These are phyloP conservation scores for Hippocampus zosterae DNA, from an alignment of 2,113 vertebrate genomes.

Conservation along the genomic window DNA sequence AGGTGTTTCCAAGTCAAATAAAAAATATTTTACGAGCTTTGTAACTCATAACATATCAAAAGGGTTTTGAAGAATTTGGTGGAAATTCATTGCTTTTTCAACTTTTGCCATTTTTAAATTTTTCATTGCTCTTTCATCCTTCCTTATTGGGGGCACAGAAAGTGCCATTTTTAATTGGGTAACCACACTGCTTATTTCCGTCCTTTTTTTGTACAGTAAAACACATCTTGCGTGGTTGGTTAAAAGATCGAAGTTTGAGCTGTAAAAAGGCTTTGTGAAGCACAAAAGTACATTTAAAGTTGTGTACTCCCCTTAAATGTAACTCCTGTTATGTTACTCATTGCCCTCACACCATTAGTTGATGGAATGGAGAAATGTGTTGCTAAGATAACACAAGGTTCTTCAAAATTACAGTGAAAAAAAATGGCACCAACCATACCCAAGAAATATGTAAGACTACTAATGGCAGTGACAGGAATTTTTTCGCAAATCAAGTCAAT, in stretches of 20 bases:
- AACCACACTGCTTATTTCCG: neutral
- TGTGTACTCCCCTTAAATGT: neutral
- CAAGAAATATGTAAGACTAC: too few relatives aligned
- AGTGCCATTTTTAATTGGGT: neutral
- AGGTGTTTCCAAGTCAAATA: too few relatives aligned
- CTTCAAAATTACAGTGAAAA: constrained; percentile 33
- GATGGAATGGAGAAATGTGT: constrained; percentile 48
- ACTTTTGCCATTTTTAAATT: neutral
- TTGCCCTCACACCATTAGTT: constrained; percentile 38
- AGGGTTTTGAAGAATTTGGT: neutral
- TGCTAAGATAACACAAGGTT: constrained; percentile 74
- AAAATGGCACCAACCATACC: too few relatives aligned
- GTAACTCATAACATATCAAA: neutral
- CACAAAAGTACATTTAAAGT: neutral
- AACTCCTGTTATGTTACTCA: constrained; percentile 31
- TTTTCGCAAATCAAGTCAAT: too few relatives aligned
- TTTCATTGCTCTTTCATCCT: neutral
- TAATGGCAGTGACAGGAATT: too few relatives aligned
- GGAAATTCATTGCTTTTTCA: neutral
- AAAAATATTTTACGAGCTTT: too few relatives aligned
- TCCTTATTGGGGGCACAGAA: neutral
- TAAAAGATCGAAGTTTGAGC: neutral
- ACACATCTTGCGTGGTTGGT: neutral
- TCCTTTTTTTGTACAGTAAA: neutral
- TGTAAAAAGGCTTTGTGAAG: neutral